Base-by-base conservation (phyloP, 2,797 vertebrate species). In the Phrynocephalus forsythii region DNA sequence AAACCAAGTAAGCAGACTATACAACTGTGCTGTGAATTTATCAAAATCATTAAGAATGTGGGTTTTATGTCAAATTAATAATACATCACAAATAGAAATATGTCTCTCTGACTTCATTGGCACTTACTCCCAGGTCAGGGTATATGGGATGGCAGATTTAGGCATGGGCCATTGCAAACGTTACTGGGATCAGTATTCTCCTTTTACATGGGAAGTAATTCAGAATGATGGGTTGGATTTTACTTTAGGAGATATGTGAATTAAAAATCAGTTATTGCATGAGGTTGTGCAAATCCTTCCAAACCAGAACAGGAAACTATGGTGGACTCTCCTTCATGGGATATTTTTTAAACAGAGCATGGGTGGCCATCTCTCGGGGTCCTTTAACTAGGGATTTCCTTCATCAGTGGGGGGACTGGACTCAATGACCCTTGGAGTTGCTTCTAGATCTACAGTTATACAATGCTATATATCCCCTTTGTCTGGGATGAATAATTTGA, bases 31-130 rank as follows among this genome's bases (percentile, higher is more conserved):
- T 6, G 24, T 52, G 11, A 30, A 60, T 90, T 92, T 3, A 20
- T 77, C 89, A 5, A 85, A 85, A n/a, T 83, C 67, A 52, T 77
- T 6, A 38, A 33, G 30, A 79, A 22, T 20, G 82, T 90, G 11
- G 71, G 73, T 26, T 15, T 77, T 90, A 78, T 6, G 8, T 33
- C 91, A 24, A 82, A 92, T 16, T 84, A 0, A 76, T 84, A 0
- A 76, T 86, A 90, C 48, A 52, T 26, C 2, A 26, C 26, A 78
- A n/a, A 2, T 15, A 72, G n/a, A 72, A 72, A 30, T 30, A 72
- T 28, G 28, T 72, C 69, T n/a, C 13, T 5, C n/a, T 72, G 69
- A 72, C 11, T 72, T 72, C 69, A 63, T 20, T 63, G 60, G 16
- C 15, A 5, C 10, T 63, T 63, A 13, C 60, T 63, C 60, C 60